A percentile compares a stretch with the other conserved stretches of the same genome.
These are phyloP conservation scores for Temnothorax longispinosus DNA, from an alignment of 1,140 invertebrate species.

Conservation along the genomic window DNA sequence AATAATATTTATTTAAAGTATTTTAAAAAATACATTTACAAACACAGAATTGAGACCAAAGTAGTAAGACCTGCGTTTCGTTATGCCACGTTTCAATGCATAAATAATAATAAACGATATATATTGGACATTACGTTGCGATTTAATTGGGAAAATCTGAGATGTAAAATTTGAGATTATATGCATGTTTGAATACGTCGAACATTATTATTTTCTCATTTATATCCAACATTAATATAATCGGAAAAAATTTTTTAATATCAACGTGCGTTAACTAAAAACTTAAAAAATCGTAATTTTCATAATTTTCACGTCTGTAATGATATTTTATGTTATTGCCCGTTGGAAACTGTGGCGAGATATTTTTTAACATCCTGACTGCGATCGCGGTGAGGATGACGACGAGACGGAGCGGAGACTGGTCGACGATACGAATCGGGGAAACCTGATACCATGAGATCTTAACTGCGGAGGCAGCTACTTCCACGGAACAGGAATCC, in stretches of 20 bases:
- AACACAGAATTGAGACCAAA: background rate
- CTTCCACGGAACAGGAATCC: conserved; percentile 73
- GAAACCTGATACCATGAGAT: conserved; percentile 74
- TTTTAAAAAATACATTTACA: no score
- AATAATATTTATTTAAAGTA: background rate
- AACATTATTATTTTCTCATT: background rate
- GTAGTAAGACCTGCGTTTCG: background rate
- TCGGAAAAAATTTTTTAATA: no score
- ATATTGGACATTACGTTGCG: background rate
- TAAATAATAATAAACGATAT: background rate
- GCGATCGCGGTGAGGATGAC: conserved; percentile 59
- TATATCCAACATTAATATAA: no score
- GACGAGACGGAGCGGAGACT: conserved; percentile 64
- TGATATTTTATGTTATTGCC: background rate
- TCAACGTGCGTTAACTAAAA: no score
- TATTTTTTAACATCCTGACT: conserved; percentile 16
- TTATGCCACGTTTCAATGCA: background rate
- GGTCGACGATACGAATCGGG: conserved; percentile 74
- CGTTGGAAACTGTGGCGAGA: background rate
- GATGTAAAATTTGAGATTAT: background rate
- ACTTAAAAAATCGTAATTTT: background rate
- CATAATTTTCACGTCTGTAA: background rate
- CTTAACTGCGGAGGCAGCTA: conserved; percentile 75
- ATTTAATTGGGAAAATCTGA: background rate
- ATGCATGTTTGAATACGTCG: no score